Conservation (phyloP, 2,113 vertebrate genomes). For the Pelecanoides urinatrix region DNA sequence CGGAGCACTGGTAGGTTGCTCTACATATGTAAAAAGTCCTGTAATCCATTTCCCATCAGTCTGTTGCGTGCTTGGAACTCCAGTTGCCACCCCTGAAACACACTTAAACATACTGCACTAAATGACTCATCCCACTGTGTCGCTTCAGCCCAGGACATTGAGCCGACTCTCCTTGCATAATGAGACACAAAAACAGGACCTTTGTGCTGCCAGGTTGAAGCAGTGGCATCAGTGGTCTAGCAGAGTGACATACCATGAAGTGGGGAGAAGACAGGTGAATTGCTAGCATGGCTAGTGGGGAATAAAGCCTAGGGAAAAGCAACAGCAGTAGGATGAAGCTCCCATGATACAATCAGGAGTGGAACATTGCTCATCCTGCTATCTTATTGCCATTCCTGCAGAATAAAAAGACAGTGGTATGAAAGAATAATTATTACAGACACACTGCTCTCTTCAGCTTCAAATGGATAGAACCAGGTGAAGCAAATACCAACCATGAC, state of each 20-base stretch:
- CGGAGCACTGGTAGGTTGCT: neutral
- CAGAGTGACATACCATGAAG: neutral
- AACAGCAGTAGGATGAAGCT: neutral
- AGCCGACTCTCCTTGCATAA: neutral
- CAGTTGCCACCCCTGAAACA: neutral
- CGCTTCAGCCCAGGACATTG: neutral
- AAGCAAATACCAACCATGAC: neutral
- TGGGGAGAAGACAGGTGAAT: neutral
- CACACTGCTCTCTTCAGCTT: slow-evolving; percentile 1
- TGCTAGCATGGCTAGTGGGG: neutral
- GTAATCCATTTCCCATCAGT: neutral
- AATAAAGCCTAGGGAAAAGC: neutral
- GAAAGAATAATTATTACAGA: slow-evolving; percentile 23
- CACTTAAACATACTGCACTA: neutral
- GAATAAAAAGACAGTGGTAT: neutral
- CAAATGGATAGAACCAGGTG: neutral
- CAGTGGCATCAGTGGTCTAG: neutral
- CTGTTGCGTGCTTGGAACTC: neutral
- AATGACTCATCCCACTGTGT: neutral
- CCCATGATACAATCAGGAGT: neutral
- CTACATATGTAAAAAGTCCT: neutral
- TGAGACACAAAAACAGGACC: neutral
- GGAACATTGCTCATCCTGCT: neutral
- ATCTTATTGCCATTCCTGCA: neutral
- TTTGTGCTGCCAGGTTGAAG: neutral